A percentile compares a stretch with the other conserved stretches of the same genome.
phyloP scores from a whole-genome alignment of 2,888 invertebrate species.

The Serripes groenlandicus region DNA sequence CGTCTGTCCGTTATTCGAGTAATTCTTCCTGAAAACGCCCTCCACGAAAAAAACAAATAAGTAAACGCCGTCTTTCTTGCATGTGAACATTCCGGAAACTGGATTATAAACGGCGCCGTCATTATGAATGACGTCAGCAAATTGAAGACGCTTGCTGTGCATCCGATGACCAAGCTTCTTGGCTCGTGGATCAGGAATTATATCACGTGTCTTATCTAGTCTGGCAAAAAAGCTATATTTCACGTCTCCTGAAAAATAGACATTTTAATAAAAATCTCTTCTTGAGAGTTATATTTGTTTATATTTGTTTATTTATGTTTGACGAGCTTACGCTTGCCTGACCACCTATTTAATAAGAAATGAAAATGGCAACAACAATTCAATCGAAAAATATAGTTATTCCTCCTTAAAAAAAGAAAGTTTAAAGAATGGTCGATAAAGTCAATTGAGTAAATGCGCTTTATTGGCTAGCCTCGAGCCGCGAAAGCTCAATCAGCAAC shows the following conservation, averaged over 20 bases:
- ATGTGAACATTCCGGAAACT: not conserved
- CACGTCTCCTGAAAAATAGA: constrained; percentile 8
- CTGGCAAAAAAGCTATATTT: constrained; percentile 1
- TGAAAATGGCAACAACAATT: too few relatives aligned
- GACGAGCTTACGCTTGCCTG: too few relatives aligned
- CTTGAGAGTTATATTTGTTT: too few relatives aligned
- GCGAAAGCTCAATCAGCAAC: too few relatives aligned
- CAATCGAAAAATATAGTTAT: too few relatives aligned
- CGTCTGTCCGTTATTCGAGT: not conserved
- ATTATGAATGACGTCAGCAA: constrained; percentile 8
- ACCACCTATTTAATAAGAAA: too few relatives aligned
- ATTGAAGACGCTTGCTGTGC: constrained; percentile 8
- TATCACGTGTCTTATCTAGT: constrained; percentile 6
- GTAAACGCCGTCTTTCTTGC: not conserved
- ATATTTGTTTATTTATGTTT: too few relatives aligned
- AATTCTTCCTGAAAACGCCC: constrained; percentile 1
- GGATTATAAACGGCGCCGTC: constrained; percentile 7
- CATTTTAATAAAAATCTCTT: too few relatives aligned
- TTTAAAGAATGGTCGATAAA: too few relatives aligned
- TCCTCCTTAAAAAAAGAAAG: too few relatives aligned
- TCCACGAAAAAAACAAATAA: constrained; percentile 3
- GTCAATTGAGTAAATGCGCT: too few relatives aligned
- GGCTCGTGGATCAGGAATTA: not conserved
- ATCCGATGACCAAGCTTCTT: not conserved
- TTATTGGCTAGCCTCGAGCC: too few relatives aligned